Evolutionary conservation across 2,797 vertebrate species (phyloP), one percentile per base, ranked within the genome.

Genomic region (Phyllotis vaccarum): DNA sequence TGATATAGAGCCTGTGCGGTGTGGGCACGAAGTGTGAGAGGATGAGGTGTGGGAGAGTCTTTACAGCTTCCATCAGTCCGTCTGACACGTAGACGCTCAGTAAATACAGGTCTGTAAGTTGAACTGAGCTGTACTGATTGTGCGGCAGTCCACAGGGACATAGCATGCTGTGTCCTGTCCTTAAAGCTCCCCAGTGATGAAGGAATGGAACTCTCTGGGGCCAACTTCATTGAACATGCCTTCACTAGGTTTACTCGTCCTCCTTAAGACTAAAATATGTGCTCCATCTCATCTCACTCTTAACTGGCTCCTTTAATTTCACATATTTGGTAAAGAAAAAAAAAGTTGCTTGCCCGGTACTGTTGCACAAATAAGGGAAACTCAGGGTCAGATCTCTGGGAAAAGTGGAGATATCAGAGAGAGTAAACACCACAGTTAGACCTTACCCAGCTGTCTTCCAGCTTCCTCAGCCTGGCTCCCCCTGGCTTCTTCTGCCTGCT

Each of bases 11-110:
- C 49, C 31, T 76, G 11, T 52, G 37, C 46, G 9, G 46, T 89
- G 62, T 93, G 92, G 83, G 95, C 95, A 95, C 8, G 68, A 72
- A 89, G 56, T 92, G 62, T 74, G 74, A 92, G 78, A 70, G 37
- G 94, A 92, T 79, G 90, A 91, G 16, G 29, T 49, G 6, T 37
- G 24, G 76, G 49, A 70, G 90, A 94, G 76, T 81, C 60, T 89
- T 40, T 6, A 70, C 14, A 82, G 58, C 66, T 54, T 9, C 74
- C 37, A 56, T 78, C 76, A 56, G 76, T 91, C 66, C 80, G 22
- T 49, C 78, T 88, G 76, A 93, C 81, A 70, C 78, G 60, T 2
- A 40, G 76, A 79, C 58, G 37, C 70, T 90, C 40, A 64, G 76
- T 54, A 87, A 94, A 86, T 52, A 88, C 91, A 79, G 88, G 52